phyloP scores from a whole-genome alignment of 2,113 vertebrate genomes.

The Oreotragus oreotragus region DNA sequence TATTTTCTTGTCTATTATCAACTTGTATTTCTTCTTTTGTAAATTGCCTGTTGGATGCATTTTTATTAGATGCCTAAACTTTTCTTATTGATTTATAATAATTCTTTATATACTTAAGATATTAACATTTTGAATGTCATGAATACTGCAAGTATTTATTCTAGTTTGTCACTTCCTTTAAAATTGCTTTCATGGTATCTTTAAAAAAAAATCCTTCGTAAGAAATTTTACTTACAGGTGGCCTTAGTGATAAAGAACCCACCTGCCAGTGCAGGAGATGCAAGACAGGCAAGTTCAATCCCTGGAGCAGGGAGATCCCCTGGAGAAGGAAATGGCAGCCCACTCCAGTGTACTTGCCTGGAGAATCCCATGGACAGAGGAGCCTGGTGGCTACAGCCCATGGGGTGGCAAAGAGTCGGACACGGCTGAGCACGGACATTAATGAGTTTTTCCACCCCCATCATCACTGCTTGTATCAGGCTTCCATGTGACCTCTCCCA shows the following conservation, averaged over 20 bases:
- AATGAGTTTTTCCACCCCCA: not conserved
- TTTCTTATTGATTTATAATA: constrained; percentile 6
- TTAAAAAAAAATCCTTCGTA: not conserved
- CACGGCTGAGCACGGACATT: not conserved
- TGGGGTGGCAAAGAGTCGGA: not conserved
- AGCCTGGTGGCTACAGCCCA: not conserved
- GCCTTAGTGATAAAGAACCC: not conserved
- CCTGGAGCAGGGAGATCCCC: not conserved
- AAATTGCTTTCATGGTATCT: not conserved
- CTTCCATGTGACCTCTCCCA: not conserved
- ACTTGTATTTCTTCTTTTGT: not conserved
- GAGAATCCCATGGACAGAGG: not conserved
- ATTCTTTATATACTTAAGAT: not conserved
- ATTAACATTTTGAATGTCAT: not conserved
- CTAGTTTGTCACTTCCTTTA: not conserved
- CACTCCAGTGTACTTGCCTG: not conserved
- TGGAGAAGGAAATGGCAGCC: not conserved
- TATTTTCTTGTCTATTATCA: not conserved
- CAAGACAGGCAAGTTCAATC: not conserved
- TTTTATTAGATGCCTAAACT: not conserved
- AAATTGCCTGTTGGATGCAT: not conserved
- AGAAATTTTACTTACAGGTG: not conserved
- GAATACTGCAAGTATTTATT: not conserved
- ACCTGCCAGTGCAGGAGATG: not conserved
- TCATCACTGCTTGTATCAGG: not conserved